Percentiles rank a stretch among this genome's conserved stretches.
Conservation (phyloP, 2,888 invertebrate genomes). For the Ferrisia virgata region DNA sequence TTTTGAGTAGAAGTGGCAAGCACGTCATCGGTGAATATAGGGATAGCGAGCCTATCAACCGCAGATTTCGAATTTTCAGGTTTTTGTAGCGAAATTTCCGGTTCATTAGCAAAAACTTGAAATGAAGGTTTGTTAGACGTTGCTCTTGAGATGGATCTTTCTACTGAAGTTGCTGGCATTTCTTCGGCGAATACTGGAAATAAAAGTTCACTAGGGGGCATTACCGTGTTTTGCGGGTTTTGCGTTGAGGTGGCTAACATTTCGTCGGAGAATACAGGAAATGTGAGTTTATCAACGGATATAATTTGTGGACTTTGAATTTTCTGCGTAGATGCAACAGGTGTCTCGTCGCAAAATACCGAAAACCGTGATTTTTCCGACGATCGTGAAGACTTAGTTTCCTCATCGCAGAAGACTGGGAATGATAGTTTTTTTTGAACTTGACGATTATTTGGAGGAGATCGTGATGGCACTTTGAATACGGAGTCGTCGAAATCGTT, state of each 20-base stretch:
- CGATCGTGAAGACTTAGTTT: neutral
- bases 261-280: neutral
- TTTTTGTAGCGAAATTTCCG: neutral
- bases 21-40: neutral
- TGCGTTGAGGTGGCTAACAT: neutral
- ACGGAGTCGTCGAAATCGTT: neutral
- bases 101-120: neutral
- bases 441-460: neutral
- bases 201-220: neutral
- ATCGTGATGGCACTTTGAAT: conserved; percentile 1
- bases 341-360: neutral
- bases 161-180: neutral
- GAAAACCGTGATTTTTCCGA: neutral
- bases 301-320: neutral
- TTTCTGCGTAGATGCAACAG: neutral
- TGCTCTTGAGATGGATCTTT: neutral
- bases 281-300: neutral
- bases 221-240: neutral
- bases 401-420: conserved; percentile 17
- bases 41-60: neutral
- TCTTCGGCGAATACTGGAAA: neutral
- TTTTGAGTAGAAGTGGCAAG: neutral
- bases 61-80: neutral
- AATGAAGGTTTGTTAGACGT: neutral
- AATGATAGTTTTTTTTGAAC: neutral